Percentiles rank a stretch among this genome's conserved stretches.
Conservation (phyloP, 2,113 vertebrate genomes). For the Apteryx mantelli region DNA sequence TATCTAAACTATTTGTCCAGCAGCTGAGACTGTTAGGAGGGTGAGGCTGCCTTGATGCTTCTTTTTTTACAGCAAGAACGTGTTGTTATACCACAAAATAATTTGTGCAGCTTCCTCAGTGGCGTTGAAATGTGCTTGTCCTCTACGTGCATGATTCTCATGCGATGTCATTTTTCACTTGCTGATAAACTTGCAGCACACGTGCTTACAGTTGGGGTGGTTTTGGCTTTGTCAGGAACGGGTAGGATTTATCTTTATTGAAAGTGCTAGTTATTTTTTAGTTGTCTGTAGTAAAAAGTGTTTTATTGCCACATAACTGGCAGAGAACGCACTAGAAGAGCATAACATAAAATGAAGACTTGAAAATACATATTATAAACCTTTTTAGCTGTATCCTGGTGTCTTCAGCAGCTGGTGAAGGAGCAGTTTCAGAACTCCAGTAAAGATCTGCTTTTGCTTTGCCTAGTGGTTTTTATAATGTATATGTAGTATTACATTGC, state of each 20-base stretch:
- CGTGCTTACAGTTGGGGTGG: not conserved
- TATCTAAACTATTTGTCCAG: not conserved
- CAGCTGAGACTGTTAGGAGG: not conserved
- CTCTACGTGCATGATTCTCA: no score
- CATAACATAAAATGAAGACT: not conserved
- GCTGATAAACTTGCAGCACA: not conserved
- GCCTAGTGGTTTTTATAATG: not conserved
- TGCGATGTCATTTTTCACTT: not conserved
- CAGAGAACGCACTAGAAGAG: not conserved
- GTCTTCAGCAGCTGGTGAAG: not conserved
- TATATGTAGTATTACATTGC: not conserved
- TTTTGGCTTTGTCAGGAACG: not conserved
- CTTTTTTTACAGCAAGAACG: not conserved
- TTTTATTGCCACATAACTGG: not conserved
- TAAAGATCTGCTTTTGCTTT: not conserved
- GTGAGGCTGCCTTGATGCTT: not conserved
- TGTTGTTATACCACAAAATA: not conserved
- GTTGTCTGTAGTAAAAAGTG: not conserved
- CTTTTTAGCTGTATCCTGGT: not conserved
- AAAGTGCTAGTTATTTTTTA: not conserved
- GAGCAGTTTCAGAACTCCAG: not conserved
- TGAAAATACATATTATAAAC: not conserved
- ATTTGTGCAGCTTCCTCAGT: not conserved
- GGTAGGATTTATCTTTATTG: not conserved
- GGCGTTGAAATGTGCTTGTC: no score